Base-by-base conservation (phyloP, 1,140 invertebrate genomes). In the Adelges cooleyi region DNA sequence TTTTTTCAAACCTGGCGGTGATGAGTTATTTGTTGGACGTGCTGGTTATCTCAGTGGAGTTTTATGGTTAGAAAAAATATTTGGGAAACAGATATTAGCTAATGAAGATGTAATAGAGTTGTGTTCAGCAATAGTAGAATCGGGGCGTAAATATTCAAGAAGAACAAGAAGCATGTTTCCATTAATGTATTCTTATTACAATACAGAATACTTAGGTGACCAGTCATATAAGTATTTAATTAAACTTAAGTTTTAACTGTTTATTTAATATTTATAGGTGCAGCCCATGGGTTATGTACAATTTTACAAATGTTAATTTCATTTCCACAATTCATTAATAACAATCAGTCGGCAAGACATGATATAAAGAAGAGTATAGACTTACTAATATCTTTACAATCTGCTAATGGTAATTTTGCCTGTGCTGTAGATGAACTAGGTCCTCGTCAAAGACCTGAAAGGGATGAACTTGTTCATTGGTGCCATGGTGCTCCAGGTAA, bases 111-210 rank as follows among this genome's bases (percentile, higher is more conserved):
- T 86, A 18, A 75, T 79, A 52, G 78, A 80, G 53, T 77, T 92
- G 11, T 87, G 86, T 72, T 75, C 81, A 67, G 71, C 80, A 1
- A 86, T 87, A 23, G 74, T 91, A 13, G 71, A 78, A 51, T 89
- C 86, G 48, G 89, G 89, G 0, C 75, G 79, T 59, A 75, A 82
- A 48, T 89, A 89, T 77, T 75, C 86, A 3, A 74, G 74, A 54
- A 74, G 74, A 46, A 75, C 81, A 67, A 75, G 76, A 17, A 83
- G 80, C 29, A 78, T 78, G 6, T 80, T 80, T 69, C 87, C 89
- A 8, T 74, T 93, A 15, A 91, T 92, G 87, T 92, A 88, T 72
- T 78, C 86, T 53, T 92, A 91, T 74, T 89, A 92, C 72, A 80
- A 82, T n/a, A 87, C 86, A 8, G 85, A 91, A 76, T 92, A 92